Conservation (phyloP, 2,888 invertebrate genomes). For the Agriopis marginaria region DNA sequence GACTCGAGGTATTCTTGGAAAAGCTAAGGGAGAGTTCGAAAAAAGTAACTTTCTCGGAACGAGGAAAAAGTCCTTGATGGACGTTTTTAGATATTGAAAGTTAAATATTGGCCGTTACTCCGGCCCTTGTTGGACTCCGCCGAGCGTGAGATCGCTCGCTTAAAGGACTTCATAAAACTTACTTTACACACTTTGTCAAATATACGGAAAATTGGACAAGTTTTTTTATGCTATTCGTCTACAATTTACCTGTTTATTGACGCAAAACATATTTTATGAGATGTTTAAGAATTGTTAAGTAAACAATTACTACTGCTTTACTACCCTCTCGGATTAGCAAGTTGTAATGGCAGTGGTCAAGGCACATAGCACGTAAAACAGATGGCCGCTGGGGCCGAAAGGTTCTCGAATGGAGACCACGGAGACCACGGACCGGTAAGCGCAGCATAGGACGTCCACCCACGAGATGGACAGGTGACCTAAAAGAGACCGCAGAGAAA, state of each 20-base stretch:
- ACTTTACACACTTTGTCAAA: constrained; percentile 9
- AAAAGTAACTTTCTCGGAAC: constrained; percentile 12
- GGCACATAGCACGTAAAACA: too few species aligned
- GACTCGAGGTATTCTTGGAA: constrained; percentile 19
- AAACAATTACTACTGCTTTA: too few species aligned
- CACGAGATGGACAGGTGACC: too few species aligned
- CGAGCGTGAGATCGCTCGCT: constrained; percentile 33
- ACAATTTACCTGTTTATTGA: too few species aligned
- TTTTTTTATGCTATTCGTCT: constrained; percentile 1
- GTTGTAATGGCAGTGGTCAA: too few species aligned
- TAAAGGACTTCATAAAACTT: constrained; percentile 13
- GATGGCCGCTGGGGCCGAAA: too few species aligned
- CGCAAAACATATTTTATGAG: too few species aligned
- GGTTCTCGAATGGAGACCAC: too few species aligned
- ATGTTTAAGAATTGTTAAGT: neutral
- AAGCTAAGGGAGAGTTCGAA: constrained; percentile 10
- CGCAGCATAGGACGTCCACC: too few species aligned
- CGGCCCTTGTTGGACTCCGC: constrained; percentile 13
- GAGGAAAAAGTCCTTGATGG: constrained; percentile 33
- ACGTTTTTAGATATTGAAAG: constrained; percentile 44
- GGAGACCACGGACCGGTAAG: too few species aligned
- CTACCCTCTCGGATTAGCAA: too few species aligned
- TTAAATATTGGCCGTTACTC: constrained; percentile 36
- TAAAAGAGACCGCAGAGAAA: too few species aligned
- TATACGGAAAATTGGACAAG: constrained; percentile 11